phyloP scores from a whole-genome alignment of 2,113 vertebrate species.

The Tachysurus vachellii region DNA sequence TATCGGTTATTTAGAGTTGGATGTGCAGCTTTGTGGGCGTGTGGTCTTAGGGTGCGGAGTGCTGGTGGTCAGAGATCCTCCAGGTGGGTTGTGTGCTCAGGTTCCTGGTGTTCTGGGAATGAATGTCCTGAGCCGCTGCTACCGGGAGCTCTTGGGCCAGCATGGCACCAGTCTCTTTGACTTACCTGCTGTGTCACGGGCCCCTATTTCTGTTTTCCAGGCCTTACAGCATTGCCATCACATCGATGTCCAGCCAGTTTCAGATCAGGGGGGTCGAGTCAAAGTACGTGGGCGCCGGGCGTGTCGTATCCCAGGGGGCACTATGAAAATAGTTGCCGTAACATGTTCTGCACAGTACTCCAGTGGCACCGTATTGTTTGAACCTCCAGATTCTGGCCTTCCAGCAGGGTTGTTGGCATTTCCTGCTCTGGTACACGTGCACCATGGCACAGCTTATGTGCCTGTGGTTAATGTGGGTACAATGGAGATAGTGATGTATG shows the following conservation, averaged over 20 bases:
- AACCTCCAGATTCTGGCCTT: neutral
- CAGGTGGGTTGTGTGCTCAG: too few species aligned
- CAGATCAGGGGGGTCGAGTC: too few species aligned
- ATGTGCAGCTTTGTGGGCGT: neutral
- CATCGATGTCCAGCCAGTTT: too few species aligned
- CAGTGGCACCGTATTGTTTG: neutral
- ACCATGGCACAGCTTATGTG: neutral
- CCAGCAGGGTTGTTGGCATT: conserved; percentile 30
- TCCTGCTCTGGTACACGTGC: neutral
- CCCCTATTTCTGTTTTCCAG: neutral
- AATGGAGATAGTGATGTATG: conserved; percentile 8
- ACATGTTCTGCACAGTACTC: conserved; percentile 17
- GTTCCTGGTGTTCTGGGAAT: too few species aligned
- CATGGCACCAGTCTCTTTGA: too few species aligned
- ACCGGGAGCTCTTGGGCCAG: too few species aligned
- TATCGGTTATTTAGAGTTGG: too few species aligned
- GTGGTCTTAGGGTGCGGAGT: neutral
- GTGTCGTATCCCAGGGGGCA: neutral
- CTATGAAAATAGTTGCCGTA: neutral
- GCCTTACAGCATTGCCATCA: too few species aligned
- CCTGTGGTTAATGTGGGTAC: conserved; percentile 15
- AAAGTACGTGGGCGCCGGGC: too few species aligned
- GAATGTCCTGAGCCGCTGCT: too few species aligned
- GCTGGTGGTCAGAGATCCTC: too few species aligned
- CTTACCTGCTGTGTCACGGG: too few species aligned